Conservation (phyloP, 2,797 vertebrate genomes). For the Odontamblyopus lacepedii region DNA sequence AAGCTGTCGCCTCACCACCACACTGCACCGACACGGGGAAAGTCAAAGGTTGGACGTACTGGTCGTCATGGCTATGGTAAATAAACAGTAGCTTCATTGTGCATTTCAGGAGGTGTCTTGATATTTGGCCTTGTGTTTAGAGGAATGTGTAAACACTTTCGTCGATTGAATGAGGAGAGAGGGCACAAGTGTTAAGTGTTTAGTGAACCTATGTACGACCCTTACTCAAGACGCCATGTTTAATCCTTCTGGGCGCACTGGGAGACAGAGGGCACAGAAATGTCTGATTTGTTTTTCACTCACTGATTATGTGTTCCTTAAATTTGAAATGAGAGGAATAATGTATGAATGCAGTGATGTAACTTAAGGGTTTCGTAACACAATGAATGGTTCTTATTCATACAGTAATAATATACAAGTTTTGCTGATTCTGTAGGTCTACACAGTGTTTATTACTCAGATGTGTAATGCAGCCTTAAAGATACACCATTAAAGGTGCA, state of each 20-base stretch:
- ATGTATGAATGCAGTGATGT: background rate
- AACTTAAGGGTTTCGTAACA: background rate
- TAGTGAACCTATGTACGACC: conserved; percentile 48
- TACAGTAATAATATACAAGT: background rate
- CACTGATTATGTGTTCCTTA: background rate
- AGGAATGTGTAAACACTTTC: background rate
- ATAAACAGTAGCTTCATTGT: conserved; percentile 10
- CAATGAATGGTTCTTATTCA: background rate
- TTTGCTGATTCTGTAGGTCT: background rate
- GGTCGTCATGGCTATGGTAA: background rate
- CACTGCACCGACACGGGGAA: conserved; percentile 39
- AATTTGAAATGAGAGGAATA: background rate
- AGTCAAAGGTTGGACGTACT: conserved; percentile 61
- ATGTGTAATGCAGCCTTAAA: background rate
- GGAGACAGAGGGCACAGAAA: conserved; percentile 49
- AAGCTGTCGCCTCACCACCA: conserved; percentile 62
- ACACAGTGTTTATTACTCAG: background rate
- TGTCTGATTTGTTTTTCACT: conserved; percentile 27
- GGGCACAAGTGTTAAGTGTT: conserved; percentile 54
- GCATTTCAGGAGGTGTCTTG: background rate
- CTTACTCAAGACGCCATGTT: conserved; percentile 51
- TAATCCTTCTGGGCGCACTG: conserved; percentile 64
- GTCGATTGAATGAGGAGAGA: background rate
- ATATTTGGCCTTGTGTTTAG: background rate
- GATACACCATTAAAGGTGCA: too few species aligned